phyloP scores from a whole-genome alignment of 1,140 invertebrate genomes.

The Drosophila subobscura region DNA sequence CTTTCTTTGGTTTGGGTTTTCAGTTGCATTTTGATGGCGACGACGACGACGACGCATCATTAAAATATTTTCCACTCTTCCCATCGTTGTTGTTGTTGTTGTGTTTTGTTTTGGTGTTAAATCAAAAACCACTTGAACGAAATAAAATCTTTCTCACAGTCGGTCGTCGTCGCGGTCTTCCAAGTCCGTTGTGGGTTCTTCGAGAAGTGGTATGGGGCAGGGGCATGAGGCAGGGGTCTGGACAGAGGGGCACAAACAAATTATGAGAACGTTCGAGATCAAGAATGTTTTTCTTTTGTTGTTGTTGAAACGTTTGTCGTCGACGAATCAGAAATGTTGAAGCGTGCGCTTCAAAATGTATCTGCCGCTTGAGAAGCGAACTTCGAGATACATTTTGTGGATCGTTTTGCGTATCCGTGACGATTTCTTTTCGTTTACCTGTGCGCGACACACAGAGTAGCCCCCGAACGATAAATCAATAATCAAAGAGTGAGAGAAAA shows the following conservation, averaged over 20 bases:
- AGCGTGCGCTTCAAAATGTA: slow-evolving; percentile 79
- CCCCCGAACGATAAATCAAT: slow-evolving; percentile 72
- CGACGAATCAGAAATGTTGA: slow-evolving; percentile 68
- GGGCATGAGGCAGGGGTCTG: not conserved
- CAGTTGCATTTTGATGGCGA: slow-evolving; percentile 58
- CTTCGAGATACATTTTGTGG: slow-evolving; percentile 51
- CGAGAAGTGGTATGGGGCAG: slow-evolving; percentile 22
- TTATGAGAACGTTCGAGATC: slow-evolving; percentile 73
- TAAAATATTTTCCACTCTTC: slow-evolving; percentile 77
- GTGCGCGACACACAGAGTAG: slow-evolving; percentile 49
- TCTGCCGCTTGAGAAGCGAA: slow-evolving; percentile 38
- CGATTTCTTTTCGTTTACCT: slow-evolving; percentile 63
- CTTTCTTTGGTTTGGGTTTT: slow-evolving; percentile 17
- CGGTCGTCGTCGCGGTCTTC: slow-evolving; percentile 23
- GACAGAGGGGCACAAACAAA: slow-evolving; percentile 58
- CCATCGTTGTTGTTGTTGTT: slow-evolving; percentile 12
- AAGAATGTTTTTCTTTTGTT: slow-evolving; percentile 68
- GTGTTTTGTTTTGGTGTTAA: slow-evolving; percentile 68
- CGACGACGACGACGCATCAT: slow-evolving; percentile 66
- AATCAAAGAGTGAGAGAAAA: slow-evolving; percentile 61
- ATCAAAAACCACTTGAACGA: slow-evolving; percentile 81
- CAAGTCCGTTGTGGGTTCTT: too few relatives aligned
- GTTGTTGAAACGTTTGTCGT: slow-evolving; percentile 69
- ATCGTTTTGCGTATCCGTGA: slow-evolving; percentile 69
- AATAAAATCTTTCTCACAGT: slow-evolving; percentile 81